Base-by-base conservation (phyloP, 2,797 vertebrate genomes). In the Acanthurus lineatus region DNA sequence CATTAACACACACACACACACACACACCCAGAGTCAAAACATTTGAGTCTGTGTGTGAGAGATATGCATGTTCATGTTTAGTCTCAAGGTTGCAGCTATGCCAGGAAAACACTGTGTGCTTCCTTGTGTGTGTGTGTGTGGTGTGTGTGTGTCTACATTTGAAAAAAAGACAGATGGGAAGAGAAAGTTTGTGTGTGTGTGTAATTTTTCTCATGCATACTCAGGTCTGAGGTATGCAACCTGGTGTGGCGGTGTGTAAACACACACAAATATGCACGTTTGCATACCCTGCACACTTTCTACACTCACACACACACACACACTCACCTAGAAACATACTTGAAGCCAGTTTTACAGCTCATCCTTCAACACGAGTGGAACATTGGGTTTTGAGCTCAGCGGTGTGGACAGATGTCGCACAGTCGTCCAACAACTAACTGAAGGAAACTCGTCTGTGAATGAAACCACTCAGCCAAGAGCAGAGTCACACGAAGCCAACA, bases 311-410 rank as follows among this genome's bases (percentile, higher is more conserved):
- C 53, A 25, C 25, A 2, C 28, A 32, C 3, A 77, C 81, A 53
- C 68, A 22, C 25, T 59, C 17, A 56, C 64, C 61, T 19, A 14
- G 25, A 81, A 66, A 67, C 69, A 64, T 54, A 66, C 67, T 57
- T 62, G 25, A 65, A 90, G 72, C 85, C 80, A 83, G 88, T 90
- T 92, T 73, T 86, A 76, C 87, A 74, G 76, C 86, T 82, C 69
- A 47, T 85, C 84, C 25, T 72, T 90, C 71, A 86, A n/a, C 80
- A 57, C 72, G 5, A 17, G 12, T 28, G 20, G n/a, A 60, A 66
- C 79, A 63, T 10, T 17, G 28, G 51, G 32, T 65, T 19, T 20
- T 84, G 63, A 82, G 77, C 56, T 80, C 59, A 38, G 40, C 48
- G 58, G 70, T 54, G 73, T 32, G 20, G 44, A 82, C 56, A 75